These are phyloP conservation scores for Drosophila ohnishii DNA, from an alignment of 1,140 invertebrate genomes.

Conservation along the genomic window DNA sequence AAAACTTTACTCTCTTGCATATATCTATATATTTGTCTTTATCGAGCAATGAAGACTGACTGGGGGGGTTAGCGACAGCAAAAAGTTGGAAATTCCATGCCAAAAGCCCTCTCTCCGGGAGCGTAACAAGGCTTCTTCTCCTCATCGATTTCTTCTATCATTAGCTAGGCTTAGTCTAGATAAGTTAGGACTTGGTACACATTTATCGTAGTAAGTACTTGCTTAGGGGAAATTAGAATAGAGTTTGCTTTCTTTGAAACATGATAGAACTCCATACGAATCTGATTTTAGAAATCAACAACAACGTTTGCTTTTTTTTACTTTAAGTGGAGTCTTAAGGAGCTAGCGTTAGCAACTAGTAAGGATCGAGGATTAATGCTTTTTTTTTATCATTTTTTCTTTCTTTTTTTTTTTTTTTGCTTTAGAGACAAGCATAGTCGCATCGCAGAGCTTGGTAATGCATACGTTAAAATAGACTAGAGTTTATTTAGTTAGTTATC, in stretches of 20 bases:
- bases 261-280: slow-evolving; percentile 52
- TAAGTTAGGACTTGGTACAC: slow-evolving; percentile 63
- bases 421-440: slow-evolving; percentile 74
- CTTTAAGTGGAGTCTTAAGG: slow-evolving; percentile 56
- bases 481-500: slow-evolving; percentile 53
- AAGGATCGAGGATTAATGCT: slow-evolving; percentile 69
- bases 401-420: slow-evolving; percentile 13
- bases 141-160: slow-evolving; percentile 30
- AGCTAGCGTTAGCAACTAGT: slow-evolving; percentile 45
- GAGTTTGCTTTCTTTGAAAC: slow-evolving; percentile 57
- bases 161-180: slow-evolving; percentile 61
- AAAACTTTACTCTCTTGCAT: slow-evolving; percentile 51
- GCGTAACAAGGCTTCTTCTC: slow-evolving; percentile 8
- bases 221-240: slow-evolving; percentile 56
- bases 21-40: slow-evolving; percentile 6
- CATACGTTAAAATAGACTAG: slow-evolving; percentile 72
- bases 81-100: slow-evolving; percentile 40
- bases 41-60: slow-evolving; percentile 33
- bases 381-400: slow-evolving; percentile 19
- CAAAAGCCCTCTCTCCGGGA: background rate
- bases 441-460: slow-evolving; percentile 67
- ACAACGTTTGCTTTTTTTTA: slow-evolving; percentile 54
- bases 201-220: slow-evolving; percentile 63
- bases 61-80: slow-evolving; percentile 19
- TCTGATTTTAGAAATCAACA: slow-evolving; percentile 78